These are phyloP conservation scores for Hippoglossus stenolepis DNA, from an alignment of 2,113 vertebrate species.

Conservation along the genomic window DNA sequence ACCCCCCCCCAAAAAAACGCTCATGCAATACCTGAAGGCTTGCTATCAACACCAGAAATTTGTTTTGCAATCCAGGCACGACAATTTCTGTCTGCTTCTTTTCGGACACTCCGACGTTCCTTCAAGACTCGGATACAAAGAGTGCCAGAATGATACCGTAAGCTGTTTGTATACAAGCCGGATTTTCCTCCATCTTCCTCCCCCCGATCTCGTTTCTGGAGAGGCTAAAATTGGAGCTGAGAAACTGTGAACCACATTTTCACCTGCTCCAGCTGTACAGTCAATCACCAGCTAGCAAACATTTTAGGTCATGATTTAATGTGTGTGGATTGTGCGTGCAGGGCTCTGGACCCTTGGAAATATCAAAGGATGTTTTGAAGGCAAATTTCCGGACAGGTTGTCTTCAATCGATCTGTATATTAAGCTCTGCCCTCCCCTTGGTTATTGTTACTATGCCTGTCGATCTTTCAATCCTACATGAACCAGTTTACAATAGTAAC, in stretches of 20 bases:
- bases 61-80: neutral
- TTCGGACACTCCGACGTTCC: neutral
- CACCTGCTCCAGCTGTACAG: slow-evolving; percentile 58
- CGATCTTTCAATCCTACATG: no score
- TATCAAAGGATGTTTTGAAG: neutral
- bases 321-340: neutral
- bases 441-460: no score
- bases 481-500: no score
- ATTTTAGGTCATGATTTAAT: slow-evolving; percentile 32
- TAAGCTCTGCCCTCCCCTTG: no score
- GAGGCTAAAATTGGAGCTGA: slow-evolving; percentile 63
- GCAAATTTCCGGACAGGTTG: no score
- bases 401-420: no score
- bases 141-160: neutral
- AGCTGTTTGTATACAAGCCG: neutral
- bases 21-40: neutral
- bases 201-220: slow-evolving; percentile 8
- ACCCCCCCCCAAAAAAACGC: neutral
- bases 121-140: neutral
- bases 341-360: neutral
- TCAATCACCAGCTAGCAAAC: slow-evolving; percentile 45
- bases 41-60: neutral
- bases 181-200: neutral
- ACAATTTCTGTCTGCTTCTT: neutral
- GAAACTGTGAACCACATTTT: slow-evolving; percentile 58